These are phyloP conservation scores for Smithornis capensis DNA, from an alignment of 2,113 vertebrate species.

Conservation along the genomic window DNA sequence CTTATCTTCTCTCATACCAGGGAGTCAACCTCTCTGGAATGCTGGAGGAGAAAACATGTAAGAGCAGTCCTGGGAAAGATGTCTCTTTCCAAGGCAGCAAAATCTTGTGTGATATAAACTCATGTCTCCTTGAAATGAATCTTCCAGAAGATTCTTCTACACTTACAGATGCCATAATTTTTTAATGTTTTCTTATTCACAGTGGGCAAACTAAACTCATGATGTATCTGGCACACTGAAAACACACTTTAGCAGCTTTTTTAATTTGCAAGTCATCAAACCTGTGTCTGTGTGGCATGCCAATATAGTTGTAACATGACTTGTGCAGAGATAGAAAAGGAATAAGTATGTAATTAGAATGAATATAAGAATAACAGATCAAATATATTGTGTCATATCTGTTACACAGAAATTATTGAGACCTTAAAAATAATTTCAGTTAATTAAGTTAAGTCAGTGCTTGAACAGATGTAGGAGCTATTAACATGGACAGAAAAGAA, in stretches of 20 bases:
- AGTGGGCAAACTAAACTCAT: neutral
- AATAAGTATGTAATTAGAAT: conserved; percentile 27
- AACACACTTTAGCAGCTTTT: neutral
- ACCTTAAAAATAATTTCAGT: conserved; percentile 22
- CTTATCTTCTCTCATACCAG: too few relatives aligned
- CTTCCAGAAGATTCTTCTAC: too few relatives aligned
- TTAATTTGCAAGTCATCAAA: conserved; percentile 9
- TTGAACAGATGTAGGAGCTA: neutral
- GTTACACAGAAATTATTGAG: conserved; percentile 1
- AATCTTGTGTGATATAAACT: too few relatives aligned
- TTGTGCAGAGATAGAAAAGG: neutral
- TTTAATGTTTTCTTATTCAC: neutral
- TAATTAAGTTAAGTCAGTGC: conserved; percentile 57
- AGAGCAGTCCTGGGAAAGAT: too few relatives aligned
- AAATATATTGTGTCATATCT: conserved; percentile 33
- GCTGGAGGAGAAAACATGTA: too few relatives aligned
- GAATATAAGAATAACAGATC: conserved; percentile 9
- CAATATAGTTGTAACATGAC: neutral
- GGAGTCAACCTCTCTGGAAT: too few relatives aligned
- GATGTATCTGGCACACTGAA: neutral
- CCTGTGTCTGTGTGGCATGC: neutral
- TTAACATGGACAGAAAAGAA: conserved; percentile 2
- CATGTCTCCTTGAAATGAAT: too few relatives aligned
- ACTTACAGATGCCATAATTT: neutral
- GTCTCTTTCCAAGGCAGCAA: too few relatives aligned